Percentiles rank a stretch among this genome's conserved stretches.
phyloP scores from a whole-genome alignment of 1,140 invertebrate genomes.

The Drosophila novamexicana region DNA sequence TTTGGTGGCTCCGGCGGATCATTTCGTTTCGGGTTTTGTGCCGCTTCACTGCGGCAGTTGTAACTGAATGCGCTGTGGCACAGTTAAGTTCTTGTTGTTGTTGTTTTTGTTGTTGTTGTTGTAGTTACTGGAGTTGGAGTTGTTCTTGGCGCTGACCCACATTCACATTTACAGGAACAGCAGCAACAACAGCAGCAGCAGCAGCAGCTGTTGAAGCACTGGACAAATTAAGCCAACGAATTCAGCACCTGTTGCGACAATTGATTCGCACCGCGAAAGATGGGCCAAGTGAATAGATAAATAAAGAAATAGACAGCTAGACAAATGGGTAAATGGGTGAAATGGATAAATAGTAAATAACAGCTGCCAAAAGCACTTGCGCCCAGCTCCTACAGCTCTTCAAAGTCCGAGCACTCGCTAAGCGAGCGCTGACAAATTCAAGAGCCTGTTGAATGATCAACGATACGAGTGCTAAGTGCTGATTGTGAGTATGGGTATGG shows the following conservation, averaged over 20 bases:
- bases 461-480: slow-evolving; percentile 41
- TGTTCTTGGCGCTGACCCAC: slow-evolving; percentile 35
- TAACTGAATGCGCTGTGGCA: slow-evolving; percentile 46
- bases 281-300: slow-evolving; percentile 1
- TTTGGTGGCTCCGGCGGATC: slow-evolving; percentile 22
- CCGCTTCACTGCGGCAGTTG: slow-evolving; percentile 45
- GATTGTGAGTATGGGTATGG: not conserved
- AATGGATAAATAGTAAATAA: slow-evolving; percentile 17
- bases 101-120: slow-evolving; percentile 11
- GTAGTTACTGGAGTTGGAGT: not conserved
- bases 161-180: slow-evolving; percentile 14
- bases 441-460: slow-evolving; percentile 56
- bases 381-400: slow-evolving; percentile 4
- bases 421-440: slow-evolving; percentile 36
- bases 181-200: not conserved
- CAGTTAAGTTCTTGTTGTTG: slow-evolving; percentile 18
- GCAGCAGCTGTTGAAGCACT: slow-evolving; percentile 9
- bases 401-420: not conserved
- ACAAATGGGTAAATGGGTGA: slow-evolving; percentile 10
- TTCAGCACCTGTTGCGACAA: slow-evolving; percentile 42
- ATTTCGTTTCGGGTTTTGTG: slow-evolving; percentile 35
- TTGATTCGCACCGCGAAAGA: slow-evolving; percentile 7
- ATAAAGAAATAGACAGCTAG: not conserved
- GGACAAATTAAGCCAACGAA: slow-evolving; percentile 34
- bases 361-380: slow-evolving; percentile 13